A percentile compares a stretch with the other conserved stretches of the same genome.
These are phyloP conservation scores for Sclerodermus sp. DNA, from an alignment of 2,888 invertebrate species.

Conservation along the genomic window DNA sequence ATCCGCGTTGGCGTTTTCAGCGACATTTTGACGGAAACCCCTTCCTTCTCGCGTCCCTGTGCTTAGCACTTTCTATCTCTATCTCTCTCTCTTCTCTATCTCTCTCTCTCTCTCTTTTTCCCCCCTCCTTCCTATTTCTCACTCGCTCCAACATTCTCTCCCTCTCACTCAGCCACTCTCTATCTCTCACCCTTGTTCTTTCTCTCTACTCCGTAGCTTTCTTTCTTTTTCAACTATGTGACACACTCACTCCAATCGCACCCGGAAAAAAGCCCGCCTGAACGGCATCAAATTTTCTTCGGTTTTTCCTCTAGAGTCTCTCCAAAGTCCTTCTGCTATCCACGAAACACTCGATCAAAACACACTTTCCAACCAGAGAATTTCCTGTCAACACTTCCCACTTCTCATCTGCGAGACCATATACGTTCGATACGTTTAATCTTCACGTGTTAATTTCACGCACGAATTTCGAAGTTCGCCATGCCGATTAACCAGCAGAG, in stretches of 20 bases:
- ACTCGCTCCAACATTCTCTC: not conserved
- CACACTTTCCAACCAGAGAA: too few species aligned
- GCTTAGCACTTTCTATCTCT: constrained; percentile 15
- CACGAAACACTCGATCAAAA: too few species aligned
- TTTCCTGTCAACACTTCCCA: too few species aligned
- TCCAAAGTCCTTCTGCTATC: too few species aligned
- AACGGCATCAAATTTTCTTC: not conserved
- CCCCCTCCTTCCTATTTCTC: constrained; percentile 13
- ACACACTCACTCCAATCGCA: constrained; percentile 1
- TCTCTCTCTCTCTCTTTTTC: not conserved
- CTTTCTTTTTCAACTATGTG: too few species aligned
- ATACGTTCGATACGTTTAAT: not conserved
- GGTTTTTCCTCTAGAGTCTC: not conserved
- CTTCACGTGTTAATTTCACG: not conserved
- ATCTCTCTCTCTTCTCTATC: constrained; percentile 5
- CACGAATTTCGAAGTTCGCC: too few species aligned
- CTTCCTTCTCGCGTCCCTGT: constrained; percentile 19
- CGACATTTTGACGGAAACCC: constrained; percentile 50
- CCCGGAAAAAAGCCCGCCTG: constrained; percentile 12
- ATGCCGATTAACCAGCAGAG: too few species aligned
- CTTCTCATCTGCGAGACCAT: too few species aligned
- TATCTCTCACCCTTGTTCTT: not conserved
- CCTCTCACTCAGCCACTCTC: constrained; percentile 23
- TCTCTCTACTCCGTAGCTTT: not conserved
- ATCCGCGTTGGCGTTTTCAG: constrained; percentile 51